Percentiles rank a stretch among this genome's conserved stretches.
These are phyloP conservation scores for Vandiemenella viatica DNA, from an alignment of 2,888 invertebrate genomes.

Conservation along the genomic window DNA sequence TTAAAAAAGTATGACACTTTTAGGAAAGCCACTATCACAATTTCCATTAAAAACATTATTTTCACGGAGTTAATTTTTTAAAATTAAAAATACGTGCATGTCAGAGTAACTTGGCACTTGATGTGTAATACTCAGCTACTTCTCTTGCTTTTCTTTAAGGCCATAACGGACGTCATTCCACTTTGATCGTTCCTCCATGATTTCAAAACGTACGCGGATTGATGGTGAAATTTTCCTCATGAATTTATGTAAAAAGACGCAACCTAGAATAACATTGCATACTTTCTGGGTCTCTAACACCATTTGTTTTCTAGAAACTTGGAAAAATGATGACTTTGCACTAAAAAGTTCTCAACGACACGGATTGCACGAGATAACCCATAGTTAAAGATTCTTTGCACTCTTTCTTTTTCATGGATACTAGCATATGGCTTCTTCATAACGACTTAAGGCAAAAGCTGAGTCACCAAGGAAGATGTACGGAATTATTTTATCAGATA, in stretches of 20 bases:
- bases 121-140: not conserved
- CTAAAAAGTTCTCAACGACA: conserved; percentile 15
- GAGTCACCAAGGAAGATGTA: conserved; percentile 21
- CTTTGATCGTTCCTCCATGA: conserved; percentile 15
- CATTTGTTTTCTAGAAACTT: conserved; percentile 12
- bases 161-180: not conserved
- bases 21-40: not conserved
- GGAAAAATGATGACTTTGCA: conserved; percentile 13
- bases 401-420: not conserved
- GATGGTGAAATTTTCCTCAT: conserved; percentile 14
- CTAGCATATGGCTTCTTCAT: not conserved
- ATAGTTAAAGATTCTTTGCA: not conserved
- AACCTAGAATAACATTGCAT: conserved; percentile 6
- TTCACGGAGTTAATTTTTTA: not conserved
- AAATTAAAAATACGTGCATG: not conserved
- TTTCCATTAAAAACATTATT: not conserved
- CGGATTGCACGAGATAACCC: conserved; percentile 10
- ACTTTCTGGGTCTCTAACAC: conserved; percentile 12
- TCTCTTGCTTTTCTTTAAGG: not conserved
- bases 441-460: conserved; percentile 15
- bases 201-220: not conserved
- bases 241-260: conserved; percentile 11
- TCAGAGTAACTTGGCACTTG: not conserved
- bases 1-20: too few species aligned
- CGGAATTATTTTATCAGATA: conserved; percentile 17